Evolutionary conservation across 2,888 invertebrate species (phyloP), one percentile per base, ranked within the genome.

Genomic region (Heliconius sara): DNA sequence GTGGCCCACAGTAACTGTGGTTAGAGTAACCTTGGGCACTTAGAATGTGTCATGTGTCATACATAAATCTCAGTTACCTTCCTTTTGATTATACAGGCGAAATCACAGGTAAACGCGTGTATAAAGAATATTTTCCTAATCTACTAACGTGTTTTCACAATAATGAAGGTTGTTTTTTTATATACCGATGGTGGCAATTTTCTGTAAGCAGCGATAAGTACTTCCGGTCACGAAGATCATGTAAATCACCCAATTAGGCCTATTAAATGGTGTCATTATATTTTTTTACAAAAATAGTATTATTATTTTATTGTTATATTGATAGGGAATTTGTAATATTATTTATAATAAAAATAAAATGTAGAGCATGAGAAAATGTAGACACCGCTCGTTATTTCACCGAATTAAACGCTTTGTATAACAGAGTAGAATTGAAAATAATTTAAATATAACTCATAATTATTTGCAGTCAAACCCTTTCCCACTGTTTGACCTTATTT

Each of bases 201-300:
- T 65, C 75, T 65, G 43, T 75, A 47, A 70, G n/a, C n/a, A 25
- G 12, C 65, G 75, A 47, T 75, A 43, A 75, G 19, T 25, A 27
- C 39, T 75, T 75, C 75, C 75, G 39, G 75, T 75, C 75, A 75
- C 75, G 75, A 65, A 75, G 57, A 22, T 71, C 30, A 60, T 60
- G 57, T 34, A n/a, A 57, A 73, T 3, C 57, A n/a, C 25, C 70
- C 34, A 73, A 73, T 73, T 73, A 73, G 30, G 60, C 22, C n/a
- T 34, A 34, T 57, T 10, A 25, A 63, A 63, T n/a, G 7, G 39
- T 39, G 1, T 68, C n/a, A 39, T 22, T 10, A 22, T 3, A 19
- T 52, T 19, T 52, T 52, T 60, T 60, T 3, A n/a, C 3, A n/a
- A 10, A 60, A 60, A 60, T 57, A n/a, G 0, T 22, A 60, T n/a